Base-by-base conservation (phyloP, 2,797 vertebrate genomes). In the Fratercula arctica region DNA sequence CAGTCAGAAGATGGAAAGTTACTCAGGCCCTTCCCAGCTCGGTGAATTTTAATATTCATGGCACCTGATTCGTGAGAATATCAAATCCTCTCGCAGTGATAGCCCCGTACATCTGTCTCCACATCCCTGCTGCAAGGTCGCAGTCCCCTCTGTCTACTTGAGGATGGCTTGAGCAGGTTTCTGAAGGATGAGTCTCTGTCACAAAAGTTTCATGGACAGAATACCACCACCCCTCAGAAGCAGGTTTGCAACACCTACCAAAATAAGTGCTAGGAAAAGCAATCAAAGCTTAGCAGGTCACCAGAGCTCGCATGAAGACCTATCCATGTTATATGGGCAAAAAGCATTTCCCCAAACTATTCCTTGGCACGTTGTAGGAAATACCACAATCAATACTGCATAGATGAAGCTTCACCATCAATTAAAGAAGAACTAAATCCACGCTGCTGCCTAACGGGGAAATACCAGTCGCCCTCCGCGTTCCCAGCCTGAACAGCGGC, bases 11-110 rank as follows among this genome's bases (percentile, higher is more conserved):
- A 93, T 31, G 74, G 93, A 95, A 95, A 96, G 67, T 93, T 91
- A 94, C 92, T 79, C 76, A 69, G 74, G 41, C 46, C 74, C 63
- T 95, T 75, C 76, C 89, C 76, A 35, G 73, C 46, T 10, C 25
- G 57, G 41, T 37, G 45, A 85, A 72, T 93, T 91, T 95, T 94
- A 93, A 90, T 69, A 91, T 79, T 90, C 50, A 75, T 10, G 33
- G 61, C 61, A 86, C 26, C 46, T 1, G 4, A 59, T 51, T 59
- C 6, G 0, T 21, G 59, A 73, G 74, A 90, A 84, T 85, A 90
- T 90, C 85, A 88, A 91, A 64, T 70, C 56, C 64, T 73, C 72
- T 87, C 8, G 0, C 87, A 94, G 68, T 3, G 54, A 85, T 3
- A 24, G 82, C 41, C 82, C n/a, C 0, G 8, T 26, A 46, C 0